phyloP scores from a whole-genome alignment of 2,888 invertebrate species.

The Drosophila peninsularis region DNA sequence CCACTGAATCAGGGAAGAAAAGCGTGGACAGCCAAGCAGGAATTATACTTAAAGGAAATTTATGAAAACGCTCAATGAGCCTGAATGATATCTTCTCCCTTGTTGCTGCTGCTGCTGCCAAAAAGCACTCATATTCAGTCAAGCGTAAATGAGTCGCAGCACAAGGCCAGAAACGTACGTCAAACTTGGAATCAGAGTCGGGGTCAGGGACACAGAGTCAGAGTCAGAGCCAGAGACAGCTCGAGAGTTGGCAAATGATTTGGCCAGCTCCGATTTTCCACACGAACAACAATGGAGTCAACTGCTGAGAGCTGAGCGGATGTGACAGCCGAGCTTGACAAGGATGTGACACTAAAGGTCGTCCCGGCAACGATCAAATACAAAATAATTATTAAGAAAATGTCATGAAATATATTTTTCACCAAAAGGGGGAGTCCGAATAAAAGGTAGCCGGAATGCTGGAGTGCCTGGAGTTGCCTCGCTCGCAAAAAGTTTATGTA shows the following conservation, averaged over 20 bases:
- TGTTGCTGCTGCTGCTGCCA: constrained; percentile 31
- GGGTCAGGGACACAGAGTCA: constrained; percentile 9
- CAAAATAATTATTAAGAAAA: constrained; percentile 71
- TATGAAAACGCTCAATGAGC: constrained; percentile 81
- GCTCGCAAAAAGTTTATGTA: constrained; percentile 82
- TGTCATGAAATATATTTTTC: constrained; percentile 48
- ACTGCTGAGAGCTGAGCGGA: constrained; percentile 42
- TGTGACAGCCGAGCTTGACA: constrained; percentile 65
- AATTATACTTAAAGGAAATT: constrained; percentile 69
- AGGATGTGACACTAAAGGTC: constrained; percentile 76
- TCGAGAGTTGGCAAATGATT: constrained; percentile 56
- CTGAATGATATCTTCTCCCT: constrained; percentile 54
- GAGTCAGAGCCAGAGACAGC: background rate
- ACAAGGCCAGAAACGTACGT: constrained; percentile 58
- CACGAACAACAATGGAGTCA: constrained; percentile 67
- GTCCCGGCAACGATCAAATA: constrained; percentile 75
- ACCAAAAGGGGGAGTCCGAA: constrained; percentile 8
- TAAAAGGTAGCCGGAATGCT: constrained; percentile 44
- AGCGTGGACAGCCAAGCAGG: constrained; percentile 33
- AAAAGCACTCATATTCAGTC: constrained; percentile 64
- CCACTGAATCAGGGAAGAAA: constrained; percentile 4
- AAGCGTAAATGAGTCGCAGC: constrained; percentile 71
- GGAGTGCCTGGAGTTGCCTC: no score
- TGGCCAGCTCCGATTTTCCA: constrained; percentile 70
- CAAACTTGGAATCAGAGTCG: constrained; percentile 20